phyloP scores from a whole-genome alignment of 2,113 vertebrate genomes.

The Prietella phreatophila region DNA sequence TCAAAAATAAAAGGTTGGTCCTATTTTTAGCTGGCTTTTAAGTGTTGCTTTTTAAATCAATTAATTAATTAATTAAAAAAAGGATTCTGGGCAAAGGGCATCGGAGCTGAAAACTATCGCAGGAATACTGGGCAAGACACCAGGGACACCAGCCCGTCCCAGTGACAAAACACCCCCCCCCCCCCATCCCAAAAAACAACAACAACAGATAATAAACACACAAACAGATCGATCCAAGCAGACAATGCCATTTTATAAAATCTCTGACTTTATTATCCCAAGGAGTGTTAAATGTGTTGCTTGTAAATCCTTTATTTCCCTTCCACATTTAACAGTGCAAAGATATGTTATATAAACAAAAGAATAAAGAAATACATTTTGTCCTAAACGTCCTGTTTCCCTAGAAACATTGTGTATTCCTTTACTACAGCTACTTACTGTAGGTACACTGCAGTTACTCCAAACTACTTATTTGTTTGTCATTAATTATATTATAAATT shows the following conservation, averaged over 20 bases:
- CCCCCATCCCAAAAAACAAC: too few relatives aligned
- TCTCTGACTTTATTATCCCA: neutral
- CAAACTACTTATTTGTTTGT: too few relatives aligned
- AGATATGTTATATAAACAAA: too few relatives aligned
- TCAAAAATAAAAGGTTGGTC: slow-evolving; percentile 58
- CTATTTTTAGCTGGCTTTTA: slow-evolving; percentile 30
- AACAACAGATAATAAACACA: too few relatives aligned
- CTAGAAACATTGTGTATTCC: neutral
- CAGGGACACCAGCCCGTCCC: too few relatives aligned
- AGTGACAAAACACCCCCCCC: too few relatives aligned
- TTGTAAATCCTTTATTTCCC: neutral
- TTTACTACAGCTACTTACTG: too few relatives aligned
- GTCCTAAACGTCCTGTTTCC: neutral
- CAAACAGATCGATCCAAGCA: neutral
- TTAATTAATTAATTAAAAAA: too few relatives aligned
- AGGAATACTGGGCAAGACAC: too few relatives aligned
- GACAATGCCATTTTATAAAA: neutral
- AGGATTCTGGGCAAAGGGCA: neutral
- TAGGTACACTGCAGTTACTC: too few relatives aligned
- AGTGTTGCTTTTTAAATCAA: too few relatives aligned
- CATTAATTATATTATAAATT: too few relatives aligned
- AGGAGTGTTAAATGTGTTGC: neutral
- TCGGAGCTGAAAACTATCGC: neutral
- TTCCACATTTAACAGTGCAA: neutral
- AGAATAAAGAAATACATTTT: neutral